Evolutionary conservation across 2,113 vertebrate genomes (phyloP).

Genomic region (Uria lomvia): DNA sequence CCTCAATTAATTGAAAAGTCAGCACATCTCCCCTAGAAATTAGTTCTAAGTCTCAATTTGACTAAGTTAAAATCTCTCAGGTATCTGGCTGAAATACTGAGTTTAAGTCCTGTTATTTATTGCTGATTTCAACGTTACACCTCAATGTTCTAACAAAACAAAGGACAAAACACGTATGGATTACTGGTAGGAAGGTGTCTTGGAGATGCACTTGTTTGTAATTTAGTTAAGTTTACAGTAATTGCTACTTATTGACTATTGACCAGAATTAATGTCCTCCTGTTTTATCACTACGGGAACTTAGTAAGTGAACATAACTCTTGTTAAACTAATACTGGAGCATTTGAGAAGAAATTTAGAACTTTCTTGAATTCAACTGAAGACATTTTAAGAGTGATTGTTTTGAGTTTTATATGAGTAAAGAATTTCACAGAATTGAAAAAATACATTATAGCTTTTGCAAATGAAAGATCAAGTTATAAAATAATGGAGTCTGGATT

Average conservation of each 20-base stretch:
- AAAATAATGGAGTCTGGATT: neutral
- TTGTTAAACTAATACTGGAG: neutral
- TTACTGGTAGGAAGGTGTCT: neutral
- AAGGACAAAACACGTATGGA: neutral
- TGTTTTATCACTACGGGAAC: neutral
- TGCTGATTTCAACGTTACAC: neutral
- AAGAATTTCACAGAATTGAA: neutral
- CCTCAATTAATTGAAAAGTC: neutral
- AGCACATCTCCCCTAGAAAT: neutral
- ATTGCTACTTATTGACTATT: neutral
- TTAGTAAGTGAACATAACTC: neutral
- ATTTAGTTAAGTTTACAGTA: neutral
- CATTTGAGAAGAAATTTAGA: neutral
- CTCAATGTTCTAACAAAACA: neutral
- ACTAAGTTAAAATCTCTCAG: neutral
- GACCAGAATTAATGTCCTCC: neutral
- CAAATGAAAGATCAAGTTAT: neutral
- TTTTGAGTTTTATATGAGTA: neutral
- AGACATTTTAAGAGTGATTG: neutral
- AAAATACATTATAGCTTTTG: neutral
- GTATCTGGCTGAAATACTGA: neutral
- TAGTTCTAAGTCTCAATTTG: neutral
- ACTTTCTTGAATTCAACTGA: neutral
- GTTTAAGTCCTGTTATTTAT: neutral
- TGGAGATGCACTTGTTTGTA: neutral